Evolutionary conservation across 2,888 invertebrate species (phyloP), one percentile per base, ranked within the genome.

Genomic region (Euplexia lucipara): DNA sequence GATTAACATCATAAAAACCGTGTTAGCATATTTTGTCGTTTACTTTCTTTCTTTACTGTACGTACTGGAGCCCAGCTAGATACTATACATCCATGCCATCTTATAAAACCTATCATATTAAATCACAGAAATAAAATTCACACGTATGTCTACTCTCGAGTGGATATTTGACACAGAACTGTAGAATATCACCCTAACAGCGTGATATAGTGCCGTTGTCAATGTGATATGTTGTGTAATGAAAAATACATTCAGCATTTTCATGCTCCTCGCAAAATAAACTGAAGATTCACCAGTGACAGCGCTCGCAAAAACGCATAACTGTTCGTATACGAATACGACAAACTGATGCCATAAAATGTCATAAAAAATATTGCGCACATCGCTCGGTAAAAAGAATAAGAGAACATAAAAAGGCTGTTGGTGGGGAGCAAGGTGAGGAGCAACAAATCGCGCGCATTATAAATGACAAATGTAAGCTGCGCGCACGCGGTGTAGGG

Each of bases 381-480:
- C 86, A 88, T 90, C 87, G 82, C 79, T 79, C 82, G 81, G 84
- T 87, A 93, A 94, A 93, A 93, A 91, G 90, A 91, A 93, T 92
- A 91, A 91, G 90, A 86, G 88, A 88, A 84, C 89, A 92, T 93
- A 94, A 94, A 93, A 92, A 92, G 90, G 88, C 83, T 87, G 84
- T 76, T 84, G 84, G 86, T 86, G 79, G 79, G 76, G 76, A 75
- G 73, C 68, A 86, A 90, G 87, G 88, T 90, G 92, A 92, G 90
- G 90, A 91, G 91, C 94, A 94, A 95, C 95, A 95, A 95, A 95
- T 95, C 94, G 95, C 94, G 90, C 90, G 94, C 93, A 95, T 95
- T 94, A 94, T 93, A 92, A 93, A 95, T 95, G 95, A 95, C 95
- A 95, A 95, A 95, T 95, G 95, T 94, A 92, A 93, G 92, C 89